These are phyloP conservation scores for Anisognathus igniventris DNA, from an alignment of 2,797 vertebrate genomes.

Conservation along the genomic window DNA sequence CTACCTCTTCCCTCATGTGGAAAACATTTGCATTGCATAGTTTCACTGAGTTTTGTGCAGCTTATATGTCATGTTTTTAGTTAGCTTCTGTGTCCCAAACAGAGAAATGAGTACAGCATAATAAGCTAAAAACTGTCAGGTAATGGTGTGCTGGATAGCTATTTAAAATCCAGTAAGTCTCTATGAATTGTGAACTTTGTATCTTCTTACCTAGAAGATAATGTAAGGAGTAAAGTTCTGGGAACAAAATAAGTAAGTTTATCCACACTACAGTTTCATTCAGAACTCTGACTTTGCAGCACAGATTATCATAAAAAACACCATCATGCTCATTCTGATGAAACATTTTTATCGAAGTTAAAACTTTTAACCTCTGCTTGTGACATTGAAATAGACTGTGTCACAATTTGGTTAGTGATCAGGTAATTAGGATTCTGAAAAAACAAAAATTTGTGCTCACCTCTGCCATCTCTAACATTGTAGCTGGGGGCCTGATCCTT, in stretches of 20 bases:
- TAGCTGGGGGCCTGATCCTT: background rate
- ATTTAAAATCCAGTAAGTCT: background rate
- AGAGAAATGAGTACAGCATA: background rate
- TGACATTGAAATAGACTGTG: background rate
- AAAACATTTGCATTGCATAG: slow-evolving; percentile 54
- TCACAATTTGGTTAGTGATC: background rate
- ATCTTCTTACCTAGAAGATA: background rate
- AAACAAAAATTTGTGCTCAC: background rate
- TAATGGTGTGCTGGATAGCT: background rate
- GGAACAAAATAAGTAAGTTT: background rate
- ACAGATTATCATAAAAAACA: background rate
- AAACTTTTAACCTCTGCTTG: background rate
- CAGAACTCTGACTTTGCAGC: background rate
- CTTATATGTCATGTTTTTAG: background rate
- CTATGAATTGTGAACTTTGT: background rate
- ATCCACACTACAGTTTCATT: background rate
- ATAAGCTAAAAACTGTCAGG: background rate
- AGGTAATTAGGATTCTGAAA: background rate
- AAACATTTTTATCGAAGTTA: background rate
- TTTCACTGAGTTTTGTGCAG: background rate
- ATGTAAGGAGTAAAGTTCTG: background rate
- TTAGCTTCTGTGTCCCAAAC: background rate
- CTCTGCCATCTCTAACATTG: fast-evolving
- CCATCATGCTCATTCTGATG: background rate
- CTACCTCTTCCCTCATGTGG: slow-evolving; percentile 58